Evolutionary conservation across 2,113 vertebrate genomes (phyloP), one percentile per base, ranked within the genome.

Genomic region (Gymnogyps californianus): DNA sequence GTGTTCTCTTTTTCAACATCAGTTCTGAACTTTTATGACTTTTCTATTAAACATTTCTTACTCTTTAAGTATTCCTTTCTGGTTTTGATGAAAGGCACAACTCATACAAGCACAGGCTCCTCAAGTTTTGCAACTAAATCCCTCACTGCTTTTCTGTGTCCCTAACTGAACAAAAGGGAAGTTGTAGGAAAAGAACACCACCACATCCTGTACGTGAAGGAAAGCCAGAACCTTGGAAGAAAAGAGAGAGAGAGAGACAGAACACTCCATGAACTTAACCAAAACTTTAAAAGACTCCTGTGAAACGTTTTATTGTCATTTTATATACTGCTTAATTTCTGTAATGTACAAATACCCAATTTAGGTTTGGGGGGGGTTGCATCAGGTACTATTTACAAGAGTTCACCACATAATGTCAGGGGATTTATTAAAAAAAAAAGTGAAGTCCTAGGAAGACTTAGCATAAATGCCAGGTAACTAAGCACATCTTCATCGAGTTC

Each of bases 311-410:
- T 97, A 98, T 98, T 98, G 95, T 96, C 64, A 89, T 93, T 96
- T 96, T 93, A 97, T 97, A 97, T 74, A 97, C 69, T 71, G 91
- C 54, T 94, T 96, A 64, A 89, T 96, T 90, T 65, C 97, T 95
- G 34, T 87, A 97, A 96, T 97, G n/a, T 98, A 98, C 98, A 98
- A 98, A 98, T 74, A 94, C 0, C 86, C 70, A 71, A 57, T 54
- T 96, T 40, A 49, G 57, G 51, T 46, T 54, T 15, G 29, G 13
- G 44, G 49, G 13, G 20, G 2, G 0, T 72, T 89, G 93, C 93
- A 95, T 86, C 90, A 78, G 32, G 62, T 94, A 67, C 93, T 98
- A 98, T 98, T 96, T 98, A 98, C 98, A 98, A 94, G 90, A 95
- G 90, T 94, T 96, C 67, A 89, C 93, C 81, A 93, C 80, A 65